phyloP scores from a whole-genome alignment of 1,140 invertebrate genomes.

The Parasteatoda tepidariorum region DNA sequence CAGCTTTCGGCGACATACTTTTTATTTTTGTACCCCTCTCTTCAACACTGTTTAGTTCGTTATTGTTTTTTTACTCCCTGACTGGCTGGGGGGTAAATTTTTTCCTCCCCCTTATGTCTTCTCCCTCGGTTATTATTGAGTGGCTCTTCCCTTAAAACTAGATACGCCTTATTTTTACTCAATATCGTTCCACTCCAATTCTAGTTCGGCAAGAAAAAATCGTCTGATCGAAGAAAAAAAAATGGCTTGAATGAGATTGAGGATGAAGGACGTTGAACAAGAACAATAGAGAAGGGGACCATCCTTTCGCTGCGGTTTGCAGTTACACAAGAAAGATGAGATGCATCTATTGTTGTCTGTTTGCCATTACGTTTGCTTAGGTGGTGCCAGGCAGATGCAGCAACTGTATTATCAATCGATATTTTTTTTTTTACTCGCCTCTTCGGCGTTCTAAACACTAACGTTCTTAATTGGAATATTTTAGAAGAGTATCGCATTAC shows the following conservation, averaged over 20 bases:
- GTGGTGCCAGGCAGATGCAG: too few relatives aligned
- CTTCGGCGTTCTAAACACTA: too few relatives aligned
- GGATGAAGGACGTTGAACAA: neutral
- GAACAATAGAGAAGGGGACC: neutral
- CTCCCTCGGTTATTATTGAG: neutral
- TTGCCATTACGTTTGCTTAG: neutral
- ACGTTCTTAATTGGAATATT: too few relatives aligned
- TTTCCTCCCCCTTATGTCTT: too few relatives aligned
- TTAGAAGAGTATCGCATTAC: too few relatives aligned
- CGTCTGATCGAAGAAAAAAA: too few relatives aligned
- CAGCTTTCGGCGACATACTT: neutral
- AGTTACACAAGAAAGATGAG: neutral
- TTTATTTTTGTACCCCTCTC: neutral
- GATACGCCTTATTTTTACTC: neutral
- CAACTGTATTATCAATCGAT: neutral
- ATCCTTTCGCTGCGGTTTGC: neutral
- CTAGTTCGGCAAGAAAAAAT: neutral
- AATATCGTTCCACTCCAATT: neutral
- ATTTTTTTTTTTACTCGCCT: neutral
- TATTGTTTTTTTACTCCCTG: neutral
- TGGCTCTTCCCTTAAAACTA: neutral
- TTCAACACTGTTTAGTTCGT: neutral
- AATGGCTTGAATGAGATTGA: too few relatives aligned
- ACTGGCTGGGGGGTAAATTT: too few relatives aligned
- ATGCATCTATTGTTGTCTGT: neutral